These are phyloP conservation scores for Dasysyrphus tricinctus DNA, from an alignment of 2,888 invertebrate species.

Conservation along the genomic window DNA sequence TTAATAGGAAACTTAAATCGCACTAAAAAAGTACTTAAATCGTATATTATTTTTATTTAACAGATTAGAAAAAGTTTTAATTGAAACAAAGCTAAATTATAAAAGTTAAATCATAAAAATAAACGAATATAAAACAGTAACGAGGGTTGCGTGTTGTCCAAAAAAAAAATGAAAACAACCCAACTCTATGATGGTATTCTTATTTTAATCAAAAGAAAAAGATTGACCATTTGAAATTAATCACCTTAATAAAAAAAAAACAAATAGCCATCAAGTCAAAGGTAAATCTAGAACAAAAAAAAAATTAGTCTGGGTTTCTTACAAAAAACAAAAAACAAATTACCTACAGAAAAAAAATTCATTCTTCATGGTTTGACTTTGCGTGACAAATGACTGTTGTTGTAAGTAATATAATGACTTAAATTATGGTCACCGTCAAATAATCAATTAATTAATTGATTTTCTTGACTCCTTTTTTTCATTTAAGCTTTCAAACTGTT, in stretches of 20 bases:
- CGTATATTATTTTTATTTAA: background rate
- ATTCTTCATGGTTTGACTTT: slow-evolving; percentile 2
- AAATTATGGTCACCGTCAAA: slow-evolving; percentile 17
- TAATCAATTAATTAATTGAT: slow-evolving; percentile 28
- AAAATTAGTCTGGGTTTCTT: background rate
- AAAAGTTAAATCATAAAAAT: background rate
- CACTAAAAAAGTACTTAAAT: too few species aligned
- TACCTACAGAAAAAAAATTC: background rate
- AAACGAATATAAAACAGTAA: background rate
- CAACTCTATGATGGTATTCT: background rate
- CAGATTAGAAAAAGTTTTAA: background rate
- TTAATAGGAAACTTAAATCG: too few species aligned
- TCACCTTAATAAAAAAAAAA: slow-evolving; percentile 2
- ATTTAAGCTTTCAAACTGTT: background rate
- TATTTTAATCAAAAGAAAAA: slow-evolving; percentile 12
- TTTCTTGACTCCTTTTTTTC: background rate
- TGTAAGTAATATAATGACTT: background rate
- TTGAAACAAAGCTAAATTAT: background rate
- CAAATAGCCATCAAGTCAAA: background rate
- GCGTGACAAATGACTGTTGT: slow-evolving; percentile 7
- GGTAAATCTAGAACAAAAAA: background rate
- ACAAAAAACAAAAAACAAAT: too few species aligned
- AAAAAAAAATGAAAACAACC: background rate
- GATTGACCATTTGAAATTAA: slow-evolving; percentile 20
- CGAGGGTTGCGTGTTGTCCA: background rate